Evolutionary conservation across 2,113 vertebrate species (phyloP).

Genomic region (Perca flavescens): DNA sequence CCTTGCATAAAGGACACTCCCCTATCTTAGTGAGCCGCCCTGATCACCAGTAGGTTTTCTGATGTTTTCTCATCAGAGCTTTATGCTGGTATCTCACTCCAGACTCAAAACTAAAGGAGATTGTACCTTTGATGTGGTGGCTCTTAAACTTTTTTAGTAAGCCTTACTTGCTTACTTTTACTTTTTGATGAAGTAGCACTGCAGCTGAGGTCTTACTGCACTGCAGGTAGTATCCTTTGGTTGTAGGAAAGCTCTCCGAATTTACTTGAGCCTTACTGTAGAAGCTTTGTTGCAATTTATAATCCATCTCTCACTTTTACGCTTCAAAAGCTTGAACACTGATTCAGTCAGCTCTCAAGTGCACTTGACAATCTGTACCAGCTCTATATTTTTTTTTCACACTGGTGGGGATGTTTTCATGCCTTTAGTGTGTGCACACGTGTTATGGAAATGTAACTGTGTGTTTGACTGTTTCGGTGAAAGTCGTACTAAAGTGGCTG

Average conservation of each 20-base stretch:
- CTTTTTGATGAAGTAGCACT: constrained; percentile 28
- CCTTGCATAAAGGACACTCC: neutral
- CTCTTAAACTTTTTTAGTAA: neutral
- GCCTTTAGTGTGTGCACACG: constrained; percentile 21
- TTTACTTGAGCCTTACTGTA: neutral
- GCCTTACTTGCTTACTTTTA: constrained; percentile 10
- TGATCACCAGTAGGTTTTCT: constrained; percentile 1
- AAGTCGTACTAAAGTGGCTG: constrained; percentile 39
- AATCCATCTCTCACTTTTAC: constrained; percentile 19
- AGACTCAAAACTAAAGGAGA: constrained; percentile 1
- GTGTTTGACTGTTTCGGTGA: constrained; percentile 6
- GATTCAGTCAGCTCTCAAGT: constrained; percentile 29
- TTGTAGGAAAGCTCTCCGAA: neutral
- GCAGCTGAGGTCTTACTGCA: constrained; percentile 17
- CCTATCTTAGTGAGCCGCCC: neutral
- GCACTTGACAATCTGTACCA: constrained; percentile 27
- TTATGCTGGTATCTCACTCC: neutral
- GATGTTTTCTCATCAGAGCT: neutral
- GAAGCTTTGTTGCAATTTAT: neutral
- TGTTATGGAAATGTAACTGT: constrained; percentile 35
- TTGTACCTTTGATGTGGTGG: neutral
- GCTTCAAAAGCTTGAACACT: constrained; percentile 10
- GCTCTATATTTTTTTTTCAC: constrained; percentile 18
- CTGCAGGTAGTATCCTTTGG: constrained; percentile 20
- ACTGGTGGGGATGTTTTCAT: constrained; percentile 37